These are phyloP conservation scores for Lacerta agilis DNA, from an alignment of 2,797 vertebrate species.

Conservation along the genomic window DNA sequence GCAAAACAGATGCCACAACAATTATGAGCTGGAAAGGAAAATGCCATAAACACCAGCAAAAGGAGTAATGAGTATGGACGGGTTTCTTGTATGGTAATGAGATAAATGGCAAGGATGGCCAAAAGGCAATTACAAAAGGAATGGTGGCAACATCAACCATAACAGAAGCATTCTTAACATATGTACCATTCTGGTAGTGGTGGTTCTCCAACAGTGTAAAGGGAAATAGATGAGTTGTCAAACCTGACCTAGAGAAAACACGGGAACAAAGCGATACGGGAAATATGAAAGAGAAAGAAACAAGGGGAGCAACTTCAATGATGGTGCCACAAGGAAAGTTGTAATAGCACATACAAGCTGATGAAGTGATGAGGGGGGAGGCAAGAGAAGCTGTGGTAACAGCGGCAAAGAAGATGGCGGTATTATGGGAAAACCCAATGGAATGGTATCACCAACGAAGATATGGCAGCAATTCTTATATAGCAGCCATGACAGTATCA, in stretches of 20 bases:
- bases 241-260: neutral
- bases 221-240: neutral
- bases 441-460: neutral
- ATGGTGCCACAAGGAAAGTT: neutral
- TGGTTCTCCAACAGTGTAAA: neutral
- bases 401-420: neutral
- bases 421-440: neutral
- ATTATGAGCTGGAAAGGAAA: neutral
- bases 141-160: neutral
- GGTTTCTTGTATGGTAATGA: neutral
- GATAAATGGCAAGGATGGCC: neutral
- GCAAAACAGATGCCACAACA: neutral
- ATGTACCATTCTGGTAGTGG: neutral
- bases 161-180: neutral
- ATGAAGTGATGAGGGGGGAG: neutral
- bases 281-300: neutral
- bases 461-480: neutral
- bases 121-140: neutral
- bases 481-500: neutral
- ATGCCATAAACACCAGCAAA: neutral
- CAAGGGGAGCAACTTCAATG: neutral
- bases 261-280: neutral
- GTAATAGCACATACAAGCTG: too few species aligned
- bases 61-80: neutral
- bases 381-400: neutral